Conservation (phyloP, 2,888 invertebrate species). For the Eupithecia insigniata region DNA sequence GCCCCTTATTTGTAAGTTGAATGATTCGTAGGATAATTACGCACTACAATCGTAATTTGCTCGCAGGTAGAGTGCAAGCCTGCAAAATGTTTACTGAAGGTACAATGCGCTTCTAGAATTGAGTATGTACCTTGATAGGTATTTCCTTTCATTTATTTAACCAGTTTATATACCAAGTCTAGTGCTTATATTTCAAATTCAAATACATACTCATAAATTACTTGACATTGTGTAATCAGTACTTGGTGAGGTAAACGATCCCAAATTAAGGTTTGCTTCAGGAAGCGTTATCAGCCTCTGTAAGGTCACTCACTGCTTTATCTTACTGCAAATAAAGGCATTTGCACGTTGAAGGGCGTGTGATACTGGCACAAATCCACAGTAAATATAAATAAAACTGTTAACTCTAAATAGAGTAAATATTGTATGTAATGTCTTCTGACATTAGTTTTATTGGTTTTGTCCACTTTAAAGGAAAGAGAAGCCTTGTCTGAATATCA, state of each 20-base stretch:
- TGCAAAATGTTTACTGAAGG: background rate
- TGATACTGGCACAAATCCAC: conserved; percentile 19
- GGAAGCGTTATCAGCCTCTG: conserved; percentile 39
- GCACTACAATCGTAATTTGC: background rate
- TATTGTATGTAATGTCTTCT: background rate
- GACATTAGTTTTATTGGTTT: background rate
- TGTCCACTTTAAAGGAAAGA: background rate
- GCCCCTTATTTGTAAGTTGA: conserved; percentile 10
- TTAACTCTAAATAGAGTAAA: background rate
- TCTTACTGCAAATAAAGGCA: conserved; percentile 35
- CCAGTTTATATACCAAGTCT: background rate
- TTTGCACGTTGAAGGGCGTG: conserved; percentile 35
- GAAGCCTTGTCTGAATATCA: background rate
- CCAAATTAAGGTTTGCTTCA: conserved; percentile 29
- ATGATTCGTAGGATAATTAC: background rate
- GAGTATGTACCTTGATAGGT: background rate
- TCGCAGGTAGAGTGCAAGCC: background rate
- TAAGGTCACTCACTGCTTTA: conserved; percentile 34
- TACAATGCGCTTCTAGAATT: background rate
- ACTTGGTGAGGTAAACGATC: conserved; percentile 18
- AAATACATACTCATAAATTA: background rate
- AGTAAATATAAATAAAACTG: conserved; percentile 13
- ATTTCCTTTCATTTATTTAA: background rate
- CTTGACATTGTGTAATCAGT: conserved; percentile 1
- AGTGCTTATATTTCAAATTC: background rate